Percentiles rank a stretch among this genome's conserved stretches.
Evolutionary conservation across 1,140 invertebrate species (phyloP).

Genomic region (Pseudomyrmex cubaensis): DNA sequence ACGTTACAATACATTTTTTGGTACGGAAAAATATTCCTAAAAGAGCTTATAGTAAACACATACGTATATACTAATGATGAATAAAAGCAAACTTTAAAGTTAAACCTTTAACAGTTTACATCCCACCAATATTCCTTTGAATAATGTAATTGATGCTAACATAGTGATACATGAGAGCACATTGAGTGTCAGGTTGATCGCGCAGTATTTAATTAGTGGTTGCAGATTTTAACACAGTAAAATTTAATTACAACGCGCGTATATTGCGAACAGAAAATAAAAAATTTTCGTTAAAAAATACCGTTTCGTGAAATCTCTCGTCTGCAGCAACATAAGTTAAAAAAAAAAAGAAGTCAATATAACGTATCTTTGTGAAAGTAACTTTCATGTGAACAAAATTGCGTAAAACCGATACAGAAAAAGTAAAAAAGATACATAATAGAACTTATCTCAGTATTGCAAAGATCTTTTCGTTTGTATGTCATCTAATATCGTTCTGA

Average conservation of each 20-base stretch:
- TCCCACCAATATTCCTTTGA: background rate
- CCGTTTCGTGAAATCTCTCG: background rate
- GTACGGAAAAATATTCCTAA: too few relatives aligned
- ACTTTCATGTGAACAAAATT: too few relatives aligned
- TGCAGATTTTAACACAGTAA: background rate
- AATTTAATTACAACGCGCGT: conserved; percentile 26
- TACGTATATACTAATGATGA: too few relatives aligned
- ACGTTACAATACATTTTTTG: too few relatives aligned
- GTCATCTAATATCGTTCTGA: conserved; percentile 97
- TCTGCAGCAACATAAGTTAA: background rate
- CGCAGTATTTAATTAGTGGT: conserved; percentile 5
- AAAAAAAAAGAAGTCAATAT: background rate
- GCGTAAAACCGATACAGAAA: background rate
- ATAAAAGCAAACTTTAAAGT: too few relatives aligned
- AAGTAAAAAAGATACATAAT: background rate
- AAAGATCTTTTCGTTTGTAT: conserved; percentile 99
- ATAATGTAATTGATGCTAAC: background rate
- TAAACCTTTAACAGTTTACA: too few relatives aligned
- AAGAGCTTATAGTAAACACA: too few relatives aligned
- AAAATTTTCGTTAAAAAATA: conserved; percentile 17
- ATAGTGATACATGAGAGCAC: background rate
- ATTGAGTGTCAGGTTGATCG: background rate
- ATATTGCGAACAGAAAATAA: conserved; percentile 11
- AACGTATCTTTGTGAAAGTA: background rate
- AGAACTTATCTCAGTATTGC: conserved; percentile 91